Percentiles rank a stretch among this genome's conserved stretches.
Evolutionary conservation across 2,113 vertebrate species (phyloP).

Genomic region (Sylvia atricapilla): DNA sequence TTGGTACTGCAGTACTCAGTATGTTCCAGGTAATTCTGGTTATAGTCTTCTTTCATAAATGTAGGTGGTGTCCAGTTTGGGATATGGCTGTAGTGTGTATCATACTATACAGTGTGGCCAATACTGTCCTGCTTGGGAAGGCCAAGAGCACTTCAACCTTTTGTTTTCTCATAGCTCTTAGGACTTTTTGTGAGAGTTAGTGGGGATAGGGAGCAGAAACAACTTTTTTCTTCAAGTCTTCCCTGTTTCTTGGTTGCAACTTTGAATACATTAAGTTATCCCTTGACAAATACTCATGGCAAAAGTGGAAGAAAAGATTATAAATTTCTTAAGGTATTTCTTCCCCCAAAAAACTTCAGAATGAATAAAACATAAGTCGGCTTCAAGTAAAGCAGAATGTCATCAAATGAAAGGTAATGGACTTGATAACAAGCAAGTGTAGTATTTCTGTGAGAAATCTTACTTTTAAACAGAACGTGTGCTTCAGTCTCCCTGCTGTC

Average conservation of each 20-base stretch:
- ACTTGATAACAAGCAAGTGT: not conserved
- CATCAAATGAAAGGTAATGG: not conserved
- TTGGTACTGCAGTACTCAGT: too few species aligned
- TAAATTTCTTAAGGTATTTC: not conserved
- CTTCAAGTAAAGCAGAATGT: not conserved
- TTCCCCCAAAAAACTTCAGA: not conserved
- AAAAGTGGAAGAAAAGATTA: not conserved
- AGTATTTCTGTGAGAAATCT: not conserved
- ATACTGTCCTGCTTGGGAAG: not conserved
- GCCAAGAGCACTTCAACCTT: not conserved
- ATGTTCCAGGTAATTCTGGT: too few species aligned
- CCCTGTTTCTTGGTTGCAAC: not conserved
- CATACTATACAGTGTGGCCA: not conserved
- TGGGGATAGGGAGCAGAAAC: not conserved
- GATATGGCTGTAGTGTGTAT: not conserved
- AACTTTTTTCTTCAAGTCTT: not conserved
- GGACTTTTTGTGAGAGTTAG: not conserved
- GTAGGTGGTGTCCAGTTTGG: not conserved
- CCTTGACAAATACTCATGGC: not conserved
- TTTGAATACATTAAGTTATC: not conserved
- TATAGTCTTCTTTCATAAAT: not conserved
- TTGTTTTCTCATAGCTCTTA: not conserved
- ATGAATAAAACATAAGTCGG: not conserved
- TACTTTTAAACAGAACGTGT: not conserved
- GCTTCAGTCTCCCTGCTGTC: slow-evolving; percentile 8